A percentile compares a stretch with the other conserved stretches of the same genome.
phyloP scores from a whole-genome alignment of 2,888 invertebrate genomes.

The Gisinianus flammeolus region DNA sequence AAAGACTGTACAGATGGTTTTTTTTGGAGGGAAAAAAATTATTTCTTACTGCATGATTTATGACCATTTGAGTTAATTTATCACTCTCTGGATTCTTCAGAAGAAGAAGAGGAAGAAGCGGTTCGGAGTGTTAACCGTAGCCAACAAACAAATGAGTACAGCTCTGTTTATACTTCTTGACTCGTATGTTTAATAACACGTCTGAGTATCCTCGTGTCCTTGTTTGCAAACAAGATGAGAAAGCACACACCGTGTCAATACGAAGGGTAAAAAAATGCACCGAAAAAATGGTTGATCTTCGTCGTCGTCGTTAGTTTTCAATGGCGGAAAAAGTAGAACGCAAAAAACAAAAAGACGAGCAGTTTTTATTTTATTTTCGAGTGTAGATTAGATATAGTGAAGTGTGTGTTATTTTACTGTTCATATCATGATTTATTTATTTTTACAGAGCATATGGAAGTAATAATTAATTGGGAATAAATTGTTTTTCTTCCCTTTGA shows the following conservation, averaged over 20 bases:
- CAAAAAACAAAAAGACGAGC: too few species aligned
- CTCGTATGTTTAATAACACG: not conserved
- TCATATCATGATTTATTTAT: too few species aligned
- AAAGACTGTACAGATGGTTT: not conserved
- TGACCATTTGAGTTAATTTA: slow-evolving; percentile 48
- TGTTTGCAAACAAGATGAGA: not conserved
- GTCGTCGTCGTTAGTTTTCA: too few species aligned
- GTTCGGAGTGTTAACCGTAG: not conserved
- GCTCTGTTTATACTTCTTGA: not conserved
- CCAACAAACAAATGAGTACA: not conserved
- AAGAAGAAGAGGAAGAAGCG: not conserved
- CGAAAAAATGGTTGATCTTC: not conserved
- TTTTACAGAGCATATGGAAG: too few species aligned
- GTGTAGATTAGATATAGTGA: too few species aligned
- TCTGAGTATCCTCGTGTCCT: not conserved
- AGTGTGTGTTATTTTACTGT: too few species aligned
- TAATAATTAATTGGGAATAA: too few species aligned
- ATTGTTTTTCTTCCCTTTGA: too few species aligned
- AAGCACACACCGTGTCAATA: not conserved
- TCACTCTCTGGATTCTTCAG: slow-evolving; percentile 42
- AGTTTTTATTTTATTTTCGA: too few species aligned
- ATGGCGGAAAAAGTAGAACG: too few species aligned
- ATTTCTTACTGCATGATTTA: slow-evolving; percentile 53
- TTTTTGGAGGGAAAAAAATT: slow-evolving; percentile 37
- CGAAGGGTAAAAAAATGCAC: not conserved